Conservation (phyloP, 2,888 invertebrate genomes). For the Camponotus fellah region DNA sequence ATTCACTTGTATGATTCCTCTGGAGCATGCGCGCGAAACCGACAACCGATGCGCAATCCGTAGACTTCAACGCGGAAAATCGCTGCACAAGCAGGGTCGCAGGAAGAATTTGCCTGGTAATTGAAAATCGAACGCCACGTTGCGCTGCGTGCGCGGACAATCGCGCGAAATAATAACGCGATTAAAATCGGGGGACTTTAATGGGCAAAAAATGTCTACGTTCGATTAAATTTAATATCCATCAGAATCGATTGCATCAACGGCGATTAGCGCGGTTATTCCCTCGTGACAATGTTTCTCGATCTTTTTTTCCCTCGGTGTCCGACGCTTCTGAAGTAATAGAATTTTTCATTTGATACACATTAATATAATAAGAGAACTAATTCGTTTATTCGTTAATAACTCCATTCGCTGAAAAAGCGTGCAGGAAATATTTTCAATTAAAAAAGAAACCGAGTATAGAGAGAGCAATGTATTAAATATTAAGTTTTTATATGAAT, state of each 20-base stretch:
- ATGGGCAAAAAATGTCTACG: conserved; percentile 55
- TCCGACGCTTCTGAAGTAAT: conserved; percentile 47
- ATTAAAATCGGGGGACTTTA: conserved; percentile 45
- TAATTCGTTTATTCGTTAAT: conserved; percentile 37
- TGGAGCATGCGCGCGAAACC: conserved; percentile 39
- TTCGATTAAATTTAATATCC: conserved; percentile 56
- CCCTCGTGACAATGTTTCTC: conserved; percentile 43
- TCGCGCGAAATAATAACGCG: conserved; percentile 52
- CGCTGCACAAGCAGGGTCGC: conserved; percentile 55
- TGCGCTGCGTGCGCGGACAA: conserved; percentile 23
- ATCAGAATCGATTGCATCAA: conserved; percentile 51
- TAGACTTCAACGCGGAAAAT: conserved; percentile 56
- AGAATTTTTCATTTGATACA: conserved; percentile 39
- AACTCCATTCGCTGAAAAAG: conserved; percentile 22
- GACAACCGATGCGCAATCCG: conserved; percentile 47
- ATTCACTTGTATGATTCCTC: conserved; percentile 30
- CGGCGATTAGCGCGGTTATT: conserved; percentile 53
- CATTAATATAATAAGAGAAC: conserved; percentile 35
- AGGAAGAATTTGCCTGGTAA: conserved; percentile 49
- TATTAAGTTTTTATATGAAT: conserved; percentile 18
- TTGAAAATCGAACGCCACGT: conserved; percentile 54
- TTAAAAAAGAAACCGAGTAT: background rate
- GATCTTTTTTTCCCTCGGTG: conserved; percentile 30
- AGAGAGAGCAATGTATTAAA: background rate
- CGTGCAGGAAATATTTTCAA: conserved; percentile 24